Evolutionary conservation across 2,113 vertebrate species (phyloP), one percentile per base, ranked within the genome.

Genomic region (Channa argus): DNA sequence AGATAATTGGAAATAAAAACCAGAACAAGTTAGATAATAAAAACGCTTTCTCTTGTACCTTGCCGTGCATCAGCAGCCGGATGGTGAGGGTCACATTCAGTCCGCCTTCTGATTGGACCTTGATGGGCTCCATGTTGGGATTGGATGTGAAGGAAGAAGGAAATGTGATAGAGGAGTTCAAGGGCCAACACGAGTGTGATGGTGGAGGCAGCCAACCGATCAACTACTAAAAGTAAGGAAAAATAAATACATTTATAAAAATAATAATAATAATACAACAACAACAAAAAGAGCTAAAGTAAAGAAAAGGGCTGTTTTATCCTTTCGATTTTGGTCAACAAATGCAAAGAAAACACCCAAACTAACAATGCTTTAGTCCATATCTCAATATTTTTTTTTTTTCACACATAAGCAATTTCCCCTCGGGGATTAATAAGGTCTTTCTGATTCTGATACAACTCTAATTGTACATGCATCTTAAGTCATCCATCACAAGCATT

Each of bases 31-130:
- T 8, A 38, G 14, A 37, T 36, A 24, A 24, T 24, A 24, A 24
- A 24, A 24, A 24, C 1, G 14, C 39, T 24, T 24, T n/a, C 36
- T 1, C 12, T 34, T 46, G 0, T 93, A 99, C 98, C 96, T 99
- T 99, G 72, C 98, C 98, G 0, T 99, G 98, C 98, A 99, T 99
- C 88, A 99, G 94, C 84, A 99, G 96, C 60, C 98, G 94, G 89
- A 99, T 99, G 82, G 98, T 99, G 85, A 99, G 96, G 63, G 97
- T 99, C 89, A 99, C 97, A 1, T 99, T 99, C 85, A 99, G 95
- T 72, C 98, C 98, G 0, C 98, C 97, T 92, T 99, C 98, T 0
- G 97, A 98, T 74, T 95, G 94, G 79, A 98, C 97, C 90, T 98
- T 99, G 49, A 96, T 97, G 70, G 97, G 96, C 82, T 99, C 98